Evolutionary conservation across 2,888 invertebrate species (phyloP), one percentile per base, ranked within the genome.

Genomic region (Spilarctia lutea): DNA sequence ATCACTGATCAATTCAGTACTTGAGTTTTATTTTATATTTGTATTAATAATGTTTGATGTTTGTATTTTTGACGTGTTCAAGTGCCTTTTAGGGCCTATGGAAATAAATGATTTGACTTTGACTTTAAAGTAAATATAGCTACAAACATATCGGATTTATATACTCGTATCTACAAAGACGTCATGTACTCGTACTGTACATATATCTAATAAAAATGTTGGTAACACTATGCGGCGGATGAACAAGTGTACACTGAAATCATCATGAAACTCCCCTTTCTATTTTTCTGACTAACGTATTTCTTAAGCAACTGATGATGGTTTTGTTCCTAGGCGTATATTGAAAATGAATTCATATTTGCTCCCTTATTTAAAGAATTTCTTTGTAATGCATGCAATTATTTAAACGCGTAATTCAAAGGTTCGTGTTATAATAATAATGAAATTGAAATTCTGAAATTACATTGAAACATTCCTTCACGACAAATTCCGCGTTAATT

Each of bases 361-460:
- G 11, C 3, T 60, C 7, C 11, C n/a, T n/a, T 11, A n/a, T n/a
- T 56, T 56, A 8, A 56, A n/a, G n/a, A n/a, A 52, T 52, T 16
- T 52, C n/a, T 27, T 68, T 24, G 1, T 33, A 35, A n/a, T 39
- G 18, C 7, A 48, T 42, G 20, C 30, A 18, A 68, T 27, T 11
- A 33, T 52, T 52, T 24, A 52, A 52, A 24, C 8, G 18, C 42
- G 1, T 20, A 20, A 52, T 52, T 24, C 8, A 69, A 63, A 24
- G 42, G 39, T 70, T 70, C 65, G 68, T 68, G 71, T 24, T n/a
- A 35, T 65, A 72, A 69, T 56, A 68, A 76, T 56, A 30, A 71
- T 68, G 65, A 67, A 48, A 83, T 83, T 78, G 65, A 79, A 30
- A 84, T 84, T 81, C 78, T 71, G 18, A 68, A 72, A 73, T 48